A percentile compares a stretch with the other conserved stretches of the same genome.
Evolutionary conservation across 2,113 vertebrate genomes (phyloP).

Genomic region (Lipotes vexillifer): DNA sequence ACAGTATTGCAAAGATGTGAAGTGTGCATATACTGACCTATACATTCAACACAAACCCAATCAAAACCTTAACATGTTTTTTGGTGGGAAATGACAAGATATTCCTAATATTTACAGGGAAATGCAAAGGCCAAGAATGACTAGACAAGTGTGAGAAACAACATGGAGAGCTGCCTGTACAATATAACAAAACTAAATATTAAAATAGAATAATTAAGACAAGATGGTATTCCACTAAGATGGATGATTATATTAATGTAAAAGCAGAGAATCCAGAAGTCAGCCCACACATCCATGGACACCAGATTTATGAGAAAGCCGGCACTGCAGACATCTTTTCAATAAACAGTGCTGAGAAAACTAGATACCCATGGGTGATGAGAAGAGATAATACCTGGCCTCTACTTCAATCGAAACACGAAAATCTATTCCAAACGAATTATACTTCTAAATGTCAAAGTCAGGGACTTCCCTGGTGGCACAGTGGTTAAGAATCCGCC

Average conservation of each 20-base stretch:
- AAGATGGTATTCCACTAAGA: neutral
- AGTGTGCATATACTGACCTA: neutral
- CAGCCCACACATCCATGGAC: neutral
- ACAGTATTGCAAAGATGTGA: neutral
- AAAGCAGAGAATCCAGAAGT: neutral
- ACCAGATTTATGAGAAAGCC: neutral
- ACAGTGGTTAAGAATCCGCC: too few species aligned
- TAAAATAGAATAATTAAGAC: neutral
- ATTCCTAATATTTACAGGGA: neutral
- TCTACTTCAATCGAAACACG: neutral
- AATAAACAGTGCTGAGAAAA: neutral
- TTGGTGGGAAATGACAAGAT: neutral
- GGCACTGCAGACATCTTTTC: neutral
- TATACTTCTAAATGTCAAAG: neutral
- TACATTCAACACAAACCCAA: neutral
- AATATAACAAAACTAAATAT: neutral
- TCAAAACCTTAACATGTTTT: neutral
- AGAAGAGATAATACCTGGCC: neutral
- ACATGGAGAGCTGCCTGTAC: neutral
- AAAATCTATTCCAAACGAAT: neutral
- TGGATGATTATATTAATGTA: fast-evolving
- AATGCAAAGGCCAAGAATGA: neutral
- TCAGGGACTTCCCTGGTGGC: neutral
- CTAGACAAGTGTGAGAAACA: neutral
- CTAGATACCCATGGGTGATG: fast-evolving